A percentile compares a stretch with the other conserved stretches of the same genome.
These are phyloP conservation scores for Anguilla anguilla DNA, from an alignment of 2,797 vertebrate genomes.

Conservation along the genomic window DNA sequence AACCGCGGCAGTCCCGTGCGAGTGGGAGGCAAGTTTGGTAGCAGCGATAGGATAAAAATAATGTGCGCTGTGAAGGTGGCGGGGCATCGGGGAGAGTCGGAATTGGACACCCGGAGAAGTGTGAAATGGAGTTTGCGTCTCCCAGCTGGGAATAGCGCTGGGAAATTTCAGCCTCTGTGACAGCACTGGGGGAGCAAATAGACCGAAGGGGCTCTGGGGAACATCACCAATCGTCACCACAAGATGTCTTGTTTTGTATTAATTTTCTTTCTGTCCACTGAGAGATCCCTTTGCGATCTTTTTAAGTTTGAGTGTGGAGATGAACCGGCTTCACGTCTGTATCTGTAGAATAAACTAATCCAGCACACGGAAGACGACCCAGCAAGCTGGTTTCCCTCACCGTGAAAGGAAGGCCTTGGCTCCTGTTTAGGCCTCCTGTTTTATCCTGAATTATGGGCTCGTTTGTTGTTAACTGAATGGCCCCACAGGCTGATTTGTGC, in stretches of 20 bases:
- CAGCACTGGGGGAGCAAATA: slow-evolving; percentile 61
- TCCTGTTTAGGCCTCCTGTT: not conserved
- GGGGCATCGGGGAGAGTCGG: slow-evolving; percentile 68
- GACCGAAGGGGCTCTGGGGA: slow-evolving; percentile 62
- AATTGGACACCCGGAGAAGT: slow-evolving; percentile 79
- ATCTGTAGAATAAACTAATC: slow-evolving; percentile 45
- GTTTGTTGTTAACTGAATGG: not conserved
- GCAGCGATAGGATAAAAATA: slow-evolving; percentile 60
- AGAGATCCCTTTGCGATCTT: slow-evolving; percentile 60
- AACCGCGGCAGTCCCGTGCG: slow-evolving; percentile 57
- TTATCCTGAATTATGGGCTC: not conserved
- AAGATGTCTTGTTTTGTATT: slow-evolving; percentile 62
- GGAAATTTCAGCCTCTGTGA: slow-evolving; percentile 49
- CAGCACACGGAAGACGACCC: not conserved
- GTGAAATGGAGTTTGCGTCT: slow-evolving; percentile 77
- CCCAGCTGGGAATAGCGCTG: slow-evolving; percentile 50
- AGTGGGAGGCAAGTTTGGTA: slow-evolving; percentile 62
- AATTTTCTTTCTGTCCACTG: slow-evolving; percentile 65
- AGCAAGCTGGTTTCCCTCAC: slow-evolving; percentile 32
- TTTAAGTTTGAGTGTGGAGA: slow-evolving; percentile 31
- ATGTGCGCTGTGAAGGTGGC: slow-evolving; percentile 53
- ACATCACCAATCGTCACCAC: slow-evolving; percentile 74
- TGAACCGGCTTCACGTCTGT: slow-evolving; percentile 48
- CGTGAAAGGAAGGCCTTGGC: slow-evolving; percentile 39
- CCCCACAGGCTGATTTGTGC: not conserved